These are phyloP conservation scores for Melanophora roralis DNA, from an alignment of 2,888 invertebrate genomes.

Conservation along the genomic window DNA sequence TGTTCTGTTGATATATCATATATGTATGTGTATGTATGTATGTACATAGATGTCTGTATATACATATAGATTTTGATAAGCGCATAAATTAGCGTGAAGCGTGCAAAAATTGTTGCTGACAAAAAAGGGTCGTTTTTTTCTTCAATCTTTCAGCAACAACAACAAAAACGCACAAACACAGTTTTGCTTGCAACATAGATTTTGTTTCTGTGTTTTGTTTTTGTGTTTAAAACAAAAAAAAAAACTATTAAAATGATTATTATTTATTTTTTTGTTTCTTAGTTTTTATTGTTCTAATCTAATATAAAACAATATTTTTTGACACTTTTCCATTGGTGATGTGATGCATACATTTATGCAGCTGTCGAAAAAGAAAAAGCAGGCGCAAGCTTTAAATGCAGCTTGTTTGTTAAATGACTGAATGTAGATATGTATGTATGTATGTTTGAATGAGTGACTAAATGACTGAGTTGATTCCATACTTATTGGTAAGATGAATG, in stretches of 20 bases:
- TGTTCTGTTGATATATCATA: too few species aligned
- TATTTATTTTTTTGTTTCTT: conserved; percentile 22
- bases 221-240: conserved; percentile 4
- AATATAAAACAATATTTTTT: conserved; percentile 63
- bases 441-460: conserved; percentile 25
- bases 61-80: conserved; percentile 68
- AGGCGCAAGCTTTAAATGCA: not conserved
- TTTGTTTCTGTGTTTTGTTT: not conserved
- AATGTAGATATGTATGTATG: conserved; percentile 22
- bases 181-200: not conserved
- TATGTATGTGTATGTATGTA: too few species aligned
- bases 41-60: conserved; percentile 30
- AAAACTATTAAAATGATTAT: conserved; percentile 47
- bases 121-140: conserved; percentile 55
- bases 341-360: conserved; percentile 2
- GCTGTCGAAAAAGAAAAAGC: not conserved
- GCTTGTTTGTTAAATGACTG: conserved; percentile 45
- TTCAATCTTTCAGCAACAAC: conserved; percentile 31
- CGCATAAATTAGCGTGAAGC: conserved; percentile 77
- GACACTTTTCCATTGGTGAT: conserved; percentile 62
- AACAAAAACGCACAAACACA: conserved; percentile 26
- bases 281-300: conserved; percentile 57
- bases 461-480: conserved; percentile 35
- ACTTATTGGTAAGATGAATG: conserved; percentile 61
- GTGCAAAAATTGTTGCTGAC: conserved; percentile 74